Evolutionary conservation across 2,113 vertebrate species (phyloP).

Genomic region (Salvelinus fontinalis): DNA sequence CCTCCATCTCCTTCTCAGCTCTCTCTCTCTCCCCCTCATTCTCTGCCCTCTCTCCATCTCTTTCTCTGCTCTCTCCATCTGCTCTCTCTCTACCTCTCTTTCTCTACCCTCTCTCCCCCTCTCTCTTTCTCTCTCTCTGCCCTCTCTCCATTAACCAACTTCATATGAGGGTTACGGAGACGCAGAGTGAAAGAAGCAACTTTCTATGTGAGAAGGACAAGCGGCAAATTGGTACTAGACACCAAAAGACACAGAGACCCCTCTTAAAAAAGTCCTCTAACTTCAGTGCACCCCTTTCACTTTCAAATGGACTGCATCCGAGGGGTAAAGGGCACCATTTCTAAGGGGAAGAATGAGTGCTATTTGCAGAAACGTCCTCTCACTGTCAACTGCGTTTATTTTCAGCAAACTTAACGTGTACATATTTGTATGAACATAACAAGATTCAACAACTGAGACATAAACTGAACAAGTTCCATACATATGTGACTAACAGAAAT

Average conservation of each 20-base stretch:
- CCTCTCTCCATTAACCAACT: background rate
- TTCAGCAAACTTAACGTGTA: too few species aligned
- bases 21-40: too few species aligned
- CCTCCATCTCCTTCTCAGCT: too few species aligned
- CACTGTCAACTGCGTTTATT: too few species aligned
- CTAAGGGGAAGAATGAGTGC: background rate
- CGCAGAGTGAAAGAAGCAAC: conserved; percentile 7
- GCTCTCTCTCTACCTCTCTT: background rate
- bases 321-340: background rate
- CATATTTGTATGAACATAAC: too few species aligned
- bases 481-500: too few species aligned
- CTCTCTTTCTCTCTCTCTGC: background rate
- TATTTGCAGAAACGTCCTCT: too few species aligned
- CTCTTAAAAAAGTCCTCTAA: background rate
- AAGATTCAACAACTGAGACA: too few species aligned
- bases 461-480: too few species aligned
- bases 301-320: background rate
- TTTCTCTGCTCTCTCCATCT: background rate
- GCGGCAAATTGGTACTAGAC: background rate
- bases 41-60: background rate
- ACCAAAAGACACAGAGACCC: background rate
- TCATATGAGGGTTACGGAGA: conserved; percentile 6
- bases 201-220: conserved; percentile 4
- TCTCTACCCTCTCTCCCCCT: background rate
- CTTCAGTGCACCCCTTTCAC: background rate